A percentile compares a stretch with the other conserved stretches of the same genome.
phyloP scores from a whole-genome alignment of 1,140 invertebrate genomes.

The Sycobia sp. region DNA sequence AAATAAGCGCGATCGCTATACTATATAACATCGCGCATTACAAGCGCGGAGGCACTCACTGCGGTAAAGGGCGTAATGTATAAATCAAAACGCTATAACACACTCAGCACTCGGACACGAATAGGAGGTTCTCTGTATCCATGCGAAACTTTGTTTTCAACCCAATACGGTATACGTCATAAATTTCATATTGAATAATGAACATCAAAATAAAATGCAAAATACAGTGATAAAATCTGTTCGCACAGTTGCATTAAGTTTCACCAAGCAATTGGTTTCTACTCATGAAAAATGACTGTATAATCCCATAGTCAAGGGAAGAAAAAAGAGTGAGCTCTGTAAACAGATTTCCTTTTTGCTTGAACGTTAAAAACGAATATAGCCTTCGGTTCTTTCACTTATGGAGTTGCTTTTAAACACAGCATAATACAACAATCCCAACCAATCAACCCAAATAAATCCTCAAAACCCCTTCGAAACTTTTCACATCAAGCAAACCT shows the following conservation, averaged over 20 bases:
- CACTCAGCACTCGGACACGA: constrained; percentile 54
- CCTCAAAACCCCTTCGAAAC: constrained; percentile 47
- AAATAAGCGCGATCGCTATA: constrained; percentile 42
- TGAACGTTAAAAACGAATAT: constrained; percentile 54
- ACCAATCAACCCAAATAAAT: constrained; percentile 44
- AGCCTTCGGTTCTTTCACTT: constrained; percentile 62
- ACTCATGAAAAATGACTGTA: no score
- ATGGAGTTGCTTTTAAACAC: constrained; percentile 55
- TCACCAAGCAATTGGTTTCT: no score
- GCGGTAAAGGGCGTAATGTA: constrained; percentile 38
- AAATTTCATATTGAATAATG: no score
- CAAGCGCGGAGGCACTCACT: constrained; percentile 61
- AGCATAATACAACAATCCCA: constrained; percentile 58
- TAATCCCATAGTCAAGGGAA: background rate
- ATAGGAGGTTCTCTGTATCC: constrained; percentile 51
- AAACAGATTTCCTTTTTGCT: constrained; percentile 48
- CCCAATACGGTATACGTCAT: no score
- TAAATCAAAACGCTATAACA: constrained; percentile 20
- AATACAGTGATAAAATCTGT: no score
- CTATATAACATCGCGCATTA: constrained; percentile 46
- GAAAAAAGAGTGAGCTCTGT: constrained; percentile 28
- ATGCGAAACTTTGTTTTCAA: constrained; percentile 24
- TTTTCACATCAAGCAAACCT: constrained; percentile 42
- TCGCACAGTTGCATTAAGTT: no score
- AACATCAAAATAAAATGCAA: no score